Base-by-base conservation (phyloP, 2,888 invertebrate genomes). In the Eupithecia tripunctaria region DNA sequence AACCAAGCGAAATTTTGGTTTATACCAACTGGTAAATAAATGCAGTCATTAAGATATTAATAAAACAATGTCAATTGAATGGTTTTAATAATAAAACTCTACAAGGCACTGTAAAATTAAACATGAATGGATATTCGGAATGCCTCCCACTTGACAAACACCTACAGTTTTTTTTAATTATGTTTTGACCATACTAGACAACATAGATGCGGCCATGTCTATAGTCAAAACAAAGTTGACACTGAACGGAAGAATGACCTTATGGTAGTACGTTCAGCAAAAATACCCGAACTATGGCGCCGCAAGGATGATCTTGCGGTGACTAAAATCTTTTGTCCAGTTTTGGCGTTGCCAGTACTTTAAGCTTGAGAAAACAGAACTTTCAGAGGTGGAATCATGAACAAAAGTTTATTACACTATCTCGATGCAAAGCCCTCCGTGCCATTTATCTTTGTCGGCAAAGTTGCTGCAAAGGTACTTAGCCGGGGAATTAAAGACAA, bases 361-460 rank as follows among this genome's bases (percentile, higher is more conserved):
- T 43, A 32, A 85, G 82, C 82, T 82, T 78, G 78, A 81, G 84
- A 82, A 85, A 83, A 82, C 82, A 77, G 72, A 78, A 80, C 77
- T 81, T 81, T 79, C 79, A 72, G n/a, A 67, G 76, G 75, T 68
- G 81, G 83, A 83, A 83, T 85, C 84, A 83, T 83, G 86, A 85
- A 86, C 84, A 83, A 86, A 88, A 88, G 83, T 90, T 88, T 87
- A 86, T 86, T 84, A 85, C 84, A 89, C 89, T 89, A 89, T 90
- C 90, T 81, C 76, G 86, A 90, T 87, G 87, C 86, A 88, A 86
- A 87, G 84, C 79, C 84, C 82, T 82, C 83, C 76, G 77, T 72
- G 75, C 86, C 87, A 89, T 91, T 89, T 88, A 88, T 90, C 90
- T 88, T 84, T 84, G 90, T 90, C 89, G 82, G 72, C 71, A 73